Conservation (phyloP, 2,888 invertebrate genomes). For the Heterodera filipjevi region DNA sequence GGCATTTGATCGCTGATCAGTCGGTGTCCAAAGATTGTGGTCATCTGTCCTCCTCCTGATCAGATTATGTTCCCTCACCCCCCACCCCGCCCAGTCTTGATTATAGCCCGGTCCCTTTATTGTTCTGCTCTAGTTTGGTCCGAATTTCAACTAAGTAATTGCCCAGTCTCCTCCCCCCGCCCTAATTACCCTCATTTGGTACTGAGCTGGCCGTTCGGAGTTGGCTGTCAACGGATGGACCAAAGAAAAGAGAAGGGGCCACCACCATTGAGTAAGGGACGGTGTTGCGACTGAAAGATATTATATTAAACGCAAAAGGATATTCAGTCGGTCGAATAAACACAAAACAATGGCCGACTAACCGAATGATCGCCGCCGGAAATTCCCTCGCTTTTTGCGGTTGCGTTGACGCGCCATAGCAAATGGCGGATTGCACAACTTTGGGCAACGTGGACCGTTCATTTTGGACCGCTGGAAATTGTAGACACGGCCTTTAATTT, state of each 20-base stretch:
- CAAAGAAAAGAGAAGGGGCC: not conserved
- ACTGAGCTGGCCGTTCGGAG: too few relatives aligned
- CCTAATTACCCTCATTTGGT: not conserved
- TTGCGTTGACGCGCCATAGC: not conserved
- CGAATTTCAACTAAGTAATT: too few relatives aligned
- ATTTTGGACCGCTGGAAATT: conserved; percentile 24
- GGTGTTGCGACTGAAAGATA: not conserved
- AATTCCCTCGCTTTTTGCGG: not conserved
- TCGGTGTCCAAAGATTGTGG: too few relatives aligned
- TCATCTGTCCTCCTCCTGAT: too few relatives aligned
- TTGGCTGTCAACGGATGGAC: not conserved
- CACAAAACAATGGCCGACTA: not conserved
- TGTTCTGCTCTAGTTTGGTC: too few relatives aligned
- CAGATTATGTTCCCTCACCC: too few relatives aligned
- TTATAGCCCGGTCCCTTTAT: too few relatives aligned
- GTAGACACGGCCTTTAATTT: not conserved
- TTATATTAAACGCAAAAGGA: not conserved
- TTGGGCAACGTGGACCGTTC: conserved; percentile 13
- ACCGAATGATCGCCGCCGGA: not conserved
- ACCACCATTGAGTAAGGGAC: conserved; percentile 11
- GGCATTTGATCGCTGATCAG: too few relatives aligned
- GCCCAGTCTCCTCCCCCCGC: too few relatives aligned
- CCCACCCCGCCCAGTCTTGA: too few relatives aligned
- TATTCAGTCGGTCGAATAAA: too few relatives aligned
- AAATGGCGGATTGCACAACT: not conserved